Evolutionary conservation across 2,797 vertebrate species (phyloP).

Genomic region (Sciurus carolinensis): DNA sequence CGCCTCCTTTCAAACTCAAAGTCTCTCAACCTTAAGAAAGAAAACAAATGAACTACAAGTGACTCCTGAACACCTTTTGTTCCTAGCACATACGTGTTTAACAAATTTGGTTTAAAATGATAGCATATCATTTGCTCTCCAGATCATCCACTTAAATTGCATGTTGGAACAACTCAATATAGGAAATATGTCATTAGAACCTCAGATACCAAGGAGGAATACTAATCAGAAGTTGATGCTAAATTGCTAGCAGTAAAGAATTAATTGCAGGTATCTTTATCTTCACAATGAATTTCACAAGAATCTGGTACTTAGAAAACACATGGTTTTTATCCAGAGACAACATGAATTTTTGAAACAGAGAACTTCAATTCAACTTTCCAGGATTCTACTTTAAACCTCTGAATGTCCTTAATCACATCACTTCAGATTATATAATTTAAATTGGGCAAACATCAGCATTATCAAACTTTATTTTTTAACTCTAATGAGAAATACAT

Average conservation of each 20-base stretch:
- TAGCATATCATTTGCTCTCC: neutral
- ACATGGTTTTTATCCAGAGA: neutral
- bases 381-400: neutral
- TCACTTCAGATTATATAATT: neutral
- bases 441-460: neutral
- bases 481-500: neutral
- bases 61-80: neutral
- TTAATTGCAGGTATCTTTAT: neutral
- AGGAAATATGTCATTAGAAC: neutral
- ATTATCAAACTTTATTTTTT: neutral
- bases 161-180: no score
- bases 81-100: neutral
- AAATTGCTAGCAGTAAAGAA: neutral
- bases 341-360: neutral
- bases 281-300: neutral
- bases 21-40: neutral
- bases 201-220: neutral
- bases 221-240: neutral
- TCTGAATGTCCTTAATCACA: slow-evolving; percentile 29
- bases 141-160: neutral
- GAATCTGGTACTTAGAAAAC: neutral
- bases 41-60: neutral
- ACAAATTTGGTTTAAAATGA: neutral
- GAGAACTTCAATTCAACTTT: neutral
- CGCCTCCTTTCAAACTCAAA: neutral